Evolutionary conservation across 2,797 vertebrate genomes (phyloP).

Genomic region (Macrochelys suwanniensis): DNA sequence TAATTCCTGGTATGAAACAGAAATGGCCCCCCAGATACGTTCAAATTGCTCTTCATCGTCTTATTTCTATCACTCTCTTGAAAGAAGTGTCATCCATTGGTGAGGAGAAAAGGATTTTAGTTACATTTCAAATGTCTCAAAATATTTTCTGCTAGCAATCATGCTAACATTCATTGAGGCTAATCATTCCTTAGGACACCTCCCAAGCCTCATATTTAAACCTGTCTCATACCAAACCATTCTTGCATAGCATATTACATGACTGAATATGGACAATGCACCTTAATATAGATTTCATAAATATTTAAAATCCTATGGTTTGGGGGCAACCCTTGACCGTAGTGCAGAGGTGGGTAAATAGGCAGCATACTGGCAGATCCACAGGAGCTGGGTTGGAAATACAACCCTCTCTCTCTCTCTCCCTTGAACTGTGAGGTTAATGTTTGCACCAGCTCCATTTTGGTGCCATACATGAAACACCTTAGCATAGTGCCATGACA

Average conservation of each 20-base stretch:
- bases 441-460: accelerated
- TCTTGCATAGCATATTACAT: not conserved
- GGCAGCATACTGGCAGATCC: conserved; percentile 7
- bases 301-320: not conserved
- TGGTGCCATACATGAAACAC: conserved; percentile 33
- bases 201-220: not conserved
- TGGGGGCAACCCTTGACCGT: not conserved
- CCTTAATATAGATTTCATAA: not conserved
- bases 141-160: not conserved
- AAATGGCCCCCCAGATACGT: not conserved
- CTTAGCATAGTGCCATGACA: conserved; percentile 61
- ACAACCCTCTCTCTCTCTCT: not conserved
- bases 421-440: not conserved
- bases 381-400: not conserved
- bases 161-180: not conserved
- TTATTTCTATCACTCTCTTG: not conserved
- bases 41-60: not conserved
- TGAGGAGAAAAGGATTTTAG: not conserved
- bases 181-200: not conserved
- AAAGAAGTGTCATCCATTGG: conserved; percentile 5
- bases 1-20: not conserved
- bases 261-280: not conserved
- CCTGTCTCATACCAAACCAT: accelerated
- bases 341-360: not conserved
- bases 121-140: not conserved